These are phyloP conservation scores for Botia kubotai DNA, from an alignment of 2,797 vertebrate species.

Conservation along the genomic window DNA sequence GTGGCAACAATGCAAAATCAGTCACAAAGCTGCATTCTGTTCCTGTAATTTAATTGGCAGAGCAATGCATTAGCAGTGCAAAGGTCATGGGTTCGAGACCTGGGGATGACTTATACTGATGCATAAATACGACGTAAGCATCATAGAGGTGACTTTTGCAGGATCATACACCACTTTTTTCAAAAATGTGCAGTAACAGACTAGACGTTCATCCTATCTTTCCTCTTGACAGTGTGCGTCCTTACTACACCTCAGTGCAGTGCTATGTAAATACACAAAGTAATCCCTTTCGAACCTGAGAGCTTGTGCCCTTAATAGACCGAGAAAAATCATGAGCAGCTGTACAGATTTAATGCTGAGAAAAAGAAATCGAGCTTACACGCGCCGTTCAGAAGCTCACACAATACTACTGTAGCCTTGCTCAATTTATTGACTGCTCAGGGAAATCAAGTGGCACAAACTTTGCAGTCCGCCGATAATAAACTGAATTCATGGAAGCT, in stretches of 20 bases:
- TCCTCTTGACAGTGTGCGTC: not conserved
- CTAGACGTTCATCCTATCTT: not conserved
- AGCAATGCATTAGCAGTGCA: too few relatives aligned
- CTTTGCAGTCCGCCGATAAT: slow-evolving; percentile 67
- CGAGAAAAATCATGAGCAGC: slow-evolving; percentile 29
- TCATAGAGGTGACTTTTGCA: not conserved
- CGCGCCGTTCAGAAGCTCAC: slow-evolving; percentile 2
- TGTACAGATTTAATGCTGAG: slow-evolving; percentile 45
- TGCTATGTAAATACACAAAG: slow-evolving; percentile 50
- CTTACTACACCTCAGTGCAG: not conserved
- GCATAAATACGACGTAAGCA: too few relatives aligned
- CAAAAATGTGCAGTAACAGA: not conserved
- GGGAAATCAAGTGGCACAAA: slow-evolving; percentile 84
- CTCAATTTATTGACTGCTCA: slow-evolving; percentile 89
- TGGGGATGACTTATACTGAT: too few relatives aligned
- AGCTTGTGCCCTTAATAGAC: slow-evolving; percentile 11
- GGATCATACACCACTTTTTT: not conserved
- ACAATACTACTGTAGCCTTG: slow-evolving; percentile 73
- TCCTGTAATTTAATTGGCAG: not conserved
- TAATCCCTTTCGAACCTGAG: slow-evolving; percentile 34
- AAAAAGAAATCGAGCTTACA: slow-evolving; percentile 41
- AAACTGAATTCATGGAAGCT: slow-evolving; percentile 70
- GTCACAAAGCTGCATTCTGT: too few relatives aligned
- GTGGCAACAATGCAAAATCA: too few relatives aligned
- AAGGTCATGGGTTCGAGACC: too few relatives aligned